These are phyloP conservation scores for Cerceris ruficornis DNA, from an alignment of 2,888 invertebrate species.

Conservation along the genomic window DNA sequence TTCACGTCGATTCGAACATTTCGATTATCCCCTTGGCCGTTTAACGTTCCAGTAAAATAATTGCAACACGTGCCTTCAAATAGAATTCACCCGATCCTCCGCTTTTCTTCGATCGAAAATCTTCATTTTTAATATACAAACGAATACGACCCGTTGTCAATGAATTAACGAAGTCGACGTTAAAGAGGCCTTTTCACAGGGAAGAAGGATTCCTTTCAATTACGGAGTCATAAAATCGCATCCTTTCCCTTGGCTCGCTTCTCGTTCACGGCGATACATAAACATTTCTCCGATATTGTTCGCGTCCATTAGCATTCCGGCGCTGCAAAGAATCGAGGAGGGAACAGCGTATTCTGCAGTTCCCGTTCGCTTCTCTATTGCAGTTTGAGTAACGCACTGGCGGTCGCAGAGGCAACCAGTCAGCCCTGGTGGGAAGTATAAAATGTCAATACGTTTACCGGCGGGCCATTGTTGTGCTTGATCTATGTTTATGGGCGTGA, in stretches of 20 bases:
- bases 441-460: slow-evolving; percentile 77
- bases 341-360: slow-evolving; percentile 62
- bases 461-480: slow-evolving; percentile 73
- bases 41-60: not conserved
- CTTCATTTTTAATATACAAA: no score
- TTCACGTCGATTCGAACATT: slow-evolving; percentile 15
- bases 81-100: not conserved
- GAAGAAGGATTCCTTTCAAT: no score
- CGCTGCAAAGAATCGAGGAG: slow-evolving; percentile 63
- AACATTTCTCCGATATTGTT: slow-evolving; percentile 60
- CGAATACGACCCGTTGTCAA: no score
- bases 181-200: no score
- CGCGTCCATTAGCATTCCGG: slow-evolving; percentile 71
- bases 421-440: slow-evolving; percentile 68
- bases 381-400: slow-evolving; percentile 73
- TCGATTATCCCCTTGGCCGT: slow-evolving; percentile 13
- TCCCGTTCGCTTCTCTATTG: slow-evolving; percentile 61
- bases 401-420: slow-evolving; percentile 51
- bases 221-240: no score
- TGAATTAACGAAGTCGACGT: no score
- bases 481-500: slow-evolving; percentile 74
- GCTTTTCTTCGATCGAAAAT: not conserved
- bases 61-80: not conserved
- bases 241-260: slow-evolving; percentile 7
- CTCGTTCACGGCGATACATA: slow-evolving; percentile 45